Conservation (phyloP, 2,888 invertebrate genomes). For the Emmelina monodactyla region DNA sequence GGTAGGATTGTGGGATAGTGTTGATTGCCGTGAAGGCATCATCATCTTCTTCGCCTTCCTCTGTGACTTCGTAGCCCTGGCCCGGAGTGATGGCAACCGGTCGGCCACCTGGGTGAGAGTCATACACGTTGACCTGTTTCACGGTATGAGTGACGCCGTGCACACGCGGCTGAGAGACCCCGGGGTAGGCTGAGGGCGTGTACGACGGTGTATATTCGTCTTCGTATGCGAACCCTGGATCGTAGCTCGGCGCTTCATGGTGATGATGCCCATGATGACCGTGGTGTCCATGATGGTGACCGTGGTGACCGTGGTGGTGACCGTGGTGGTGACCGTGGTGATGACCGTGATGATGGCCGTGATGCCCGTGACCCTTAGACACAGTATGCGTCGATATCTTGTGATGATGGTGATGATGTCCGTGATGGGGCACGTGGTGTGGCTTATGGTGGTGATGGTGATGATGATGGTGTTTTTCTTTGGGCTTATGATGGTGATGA, state of each 20-base stretch:
- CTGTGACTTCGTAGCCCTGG: constrained; percentile 49
- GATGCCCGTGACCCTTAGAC: constrained; percentile 23
- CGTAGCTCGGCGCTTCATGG: constrained; percentile 21
- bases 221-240: constrained; percentile 23
- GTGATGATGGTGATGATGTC: constrained; percentile 38
- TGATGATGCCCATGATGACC: constrained; percentile 21
- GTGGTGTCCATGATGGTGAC: constrained; percentile 22
- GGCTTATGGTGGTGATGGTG: constrained; percentile 33
- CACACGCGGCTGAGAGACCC: constrained; percentile 23
- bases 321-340: constrained; percentile 26
- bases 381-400: constrained; percentile 36
- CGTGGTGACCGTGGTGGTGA: constrained; percentile 26
- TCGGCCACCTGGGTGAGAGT: constrained; percentile 37
- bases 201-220: constrained; percentile 29
- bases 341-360: constrained; percentile 17
- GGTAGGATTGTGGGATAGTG: constrained; percentile 35
- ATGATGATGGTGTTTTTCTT: constrained; percentile 53
- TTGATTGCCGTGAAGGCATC: constrained; percentile 39
- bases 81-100: constrained; percentile 20
- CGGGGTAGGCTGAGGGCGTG: constrained; percentile 22
- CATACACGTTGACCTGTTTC: constrained; percentile 50
- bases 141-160: constrained; percentile 42
- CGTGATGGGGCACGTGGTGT: constrained; percentile 12
- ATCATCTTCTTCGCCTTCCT: constrained; percentile 44
- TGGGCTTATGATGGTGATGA: constrained; percentile 56